Conservation (phyloP, 2,797 vertebrate species). For the Neoniphon sammara region DNA sequence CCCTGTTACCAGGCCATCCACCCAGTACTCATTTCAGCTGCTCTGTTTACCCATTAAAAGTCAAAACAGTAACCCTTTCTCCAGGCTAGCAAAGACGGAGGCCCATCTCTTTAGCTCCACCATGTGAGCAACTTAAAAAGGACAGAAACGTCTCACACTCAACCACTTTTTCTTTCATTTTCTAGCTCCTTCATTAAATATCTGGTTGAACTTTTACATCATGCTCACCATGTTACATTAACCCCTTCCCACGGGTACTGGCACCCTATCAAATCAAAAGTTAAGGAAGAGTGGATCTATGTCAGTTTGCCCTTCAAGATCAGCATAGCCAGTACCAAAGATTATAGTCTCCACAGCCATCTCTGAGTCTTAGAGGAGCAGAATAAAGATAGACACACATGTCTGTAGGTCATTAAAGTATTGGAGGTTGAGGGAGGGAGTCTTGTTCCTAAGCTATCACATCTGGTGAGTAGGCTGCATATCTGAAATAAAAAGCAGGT, state of each 20-base stretch:
- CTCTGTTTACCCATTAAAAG: conserved; percentile 4
- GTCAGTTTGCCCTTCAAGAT: conserved; percentile 26
- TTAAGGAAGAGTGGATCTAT: conserved; percentile 21
- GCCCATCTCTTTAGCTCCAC: conserved; percentile 72
- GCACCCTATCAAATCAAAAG: conserved; percentile 17
- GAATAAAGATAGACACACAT: background rate
- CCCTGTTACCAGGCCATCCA: conserved; percentile 19
- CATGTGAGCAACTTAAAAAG: conserved; percentile 78
- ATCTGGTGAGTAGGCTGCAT: conserved; percentile 5
- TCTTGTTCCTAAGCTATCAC: background rate
- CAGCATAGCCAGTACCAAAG: conserved; percentile 6
- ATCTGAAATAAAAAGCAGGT: background rate
- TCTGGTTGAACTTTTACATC: background rate
- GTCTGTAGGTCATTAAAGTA: background rate
- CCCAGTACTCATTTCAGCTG: conserved; percentile 5
- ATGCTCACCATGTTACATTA: background rate
- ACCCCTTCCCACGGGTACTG: conserved; percentile 9
- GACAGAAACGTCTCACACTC: conserved; percentile 69
- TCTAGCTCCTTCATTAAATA: background rate
- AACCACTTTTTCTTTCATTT: background rate
- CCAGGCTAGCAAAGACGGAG: conserved; percentile 82
- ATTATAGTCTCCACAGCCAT: background rate
- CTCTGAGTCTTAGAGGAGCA: conserved; percentile 7
- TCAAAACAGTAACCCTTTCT: conserved; percentile 54
- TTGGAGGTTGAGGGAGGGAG: background rate